Conservation (phyloP, 64 coral and sea anemone genomes). For the Dendronephthya gigantea region DNA sequence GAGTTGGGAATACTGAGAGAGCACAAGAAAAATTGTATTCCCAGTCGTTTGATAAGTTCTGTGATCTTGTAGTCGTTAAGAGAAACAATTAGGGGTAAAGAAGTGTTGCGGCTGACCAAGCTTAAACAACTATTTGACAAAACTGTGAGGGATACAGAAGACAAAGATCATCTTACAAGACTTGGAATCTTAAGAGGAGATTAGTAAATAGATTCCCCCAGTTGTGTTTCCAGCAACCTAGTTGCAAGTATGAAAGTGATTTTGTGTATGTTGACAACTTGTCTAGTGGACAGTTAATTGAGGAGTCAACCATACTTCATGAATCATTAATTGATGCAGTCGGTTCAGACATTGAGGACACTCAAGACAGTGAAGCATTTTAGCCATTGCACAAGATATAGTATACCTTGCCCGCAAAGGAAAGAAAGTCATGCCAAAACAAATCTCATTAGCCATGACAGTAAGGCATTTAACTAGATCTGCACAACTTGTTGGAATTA, state of each 20-base stretch:
- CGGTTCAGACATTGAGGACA: not conserved
- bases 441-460: not conserved
- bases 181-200: not conserved
- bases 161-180: constrained; percentile 16
- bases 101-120: not conserved
- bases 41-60: not conserved
- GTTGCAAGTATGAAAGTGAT: constrained; percentile 13
- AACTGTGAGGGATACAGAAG: constrained; percentile 3
- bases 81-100: constrained; percentile 8
- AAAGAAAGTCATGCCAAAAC: not conserved
- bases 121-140: not conserved
- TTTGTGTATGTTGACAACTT: constrained; percentile 9
- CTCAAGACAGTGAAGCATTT: not conserved
- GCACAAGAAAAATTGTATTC: not conserved
- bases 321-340: not conserved
- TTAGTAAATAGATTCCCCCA: not conserved
- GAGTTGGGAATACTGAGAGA: not conserved
- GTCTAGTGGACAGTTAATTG: not conserved
- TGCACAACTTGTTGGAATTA: not conserved
- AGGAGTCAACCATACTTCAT: constrained; percentile 10
- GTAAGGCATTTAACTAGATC: not conserved
- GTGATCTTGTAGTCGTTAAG: constrained; percentile 3
- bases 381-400: not conserved
- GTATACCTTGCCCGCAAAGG: not conserved
- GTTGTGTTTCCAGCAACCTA: constrained; percentile 15